phyloP scores from a whole-genome alignment of 1,140 invertebrate genomes.

The Pogonognathellus flavescens region DNA sequence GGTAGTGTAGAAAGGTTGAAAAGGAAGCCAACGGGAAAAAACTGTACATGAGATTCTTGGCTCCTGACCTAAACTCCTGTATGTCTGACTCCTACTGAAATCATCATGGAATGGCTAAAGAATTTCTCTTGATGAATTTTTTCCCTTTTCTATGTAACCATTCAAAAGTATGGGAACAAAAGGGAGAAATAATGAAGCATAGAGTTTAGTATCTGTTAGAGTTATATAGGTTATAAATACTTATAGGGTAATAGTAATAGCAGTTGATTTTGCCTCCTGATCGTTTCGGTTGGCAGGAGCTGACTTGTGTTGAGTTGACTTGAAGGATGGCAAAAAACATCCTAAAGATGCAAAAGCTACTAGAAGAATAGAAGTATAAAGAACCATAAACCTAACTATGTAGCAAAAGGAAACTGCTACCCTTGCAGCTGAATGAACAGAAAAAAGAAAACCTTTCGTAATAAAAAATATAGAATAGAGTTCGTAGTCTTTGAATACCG shows the following conservation, averaged over 20 bases:
- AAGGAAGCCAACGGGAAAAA: slow-evolving; percentile 23
- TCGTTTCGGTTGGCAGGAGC: not conserved
- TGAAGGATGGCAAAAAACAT: slow-evolving; percentile 4
- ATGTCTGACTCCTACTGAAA: not conserved
- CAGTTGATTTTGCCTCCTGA: not conserved
- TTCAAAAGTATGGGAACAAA: not conserved
- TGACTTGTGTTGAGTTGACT: slow-evolving; percentile 5
- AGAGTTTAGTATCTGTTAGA: not conserved
- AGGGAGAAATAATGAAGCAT: slow-evolving; percentile 33
- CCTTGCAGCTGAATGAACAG: not conserved
- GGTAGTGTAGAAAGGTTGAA: not conserved
- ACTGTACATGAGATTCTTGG: slow-evolving; percentile 36
- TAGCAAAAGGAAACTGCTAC: slow-evolving; percentile 1
- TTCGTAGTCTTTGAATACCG: not conserved
- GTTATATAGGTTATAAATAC: too few relatives aligned
- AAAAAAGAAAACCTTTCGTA: slow-evolving; percentile 35
- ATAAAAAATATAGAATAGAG: slow-evolving; percentile 26
- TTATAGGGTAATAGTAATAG: not conserved
- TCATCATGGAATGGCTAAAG: slow-evolving; percentile 42
- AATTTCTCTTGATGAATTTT: slow-evolving; percentile 50
- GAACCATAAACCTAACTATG: not conserved
- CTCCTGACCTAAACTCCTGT: slow-evolving; percentile 43
- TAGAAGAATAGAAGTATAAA: not conserved
- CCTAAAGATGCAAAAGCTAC: not conserved
- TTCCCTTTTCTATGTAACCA: slow-evolving; percentile 37